Percentiles rank a stretch among this genome's conserved stretches.
These are phyloP conservation scores for Chelon auratus DNA, from an alignment of 2,797 vertebrate species.

Conservation along the genomic window DNA sequence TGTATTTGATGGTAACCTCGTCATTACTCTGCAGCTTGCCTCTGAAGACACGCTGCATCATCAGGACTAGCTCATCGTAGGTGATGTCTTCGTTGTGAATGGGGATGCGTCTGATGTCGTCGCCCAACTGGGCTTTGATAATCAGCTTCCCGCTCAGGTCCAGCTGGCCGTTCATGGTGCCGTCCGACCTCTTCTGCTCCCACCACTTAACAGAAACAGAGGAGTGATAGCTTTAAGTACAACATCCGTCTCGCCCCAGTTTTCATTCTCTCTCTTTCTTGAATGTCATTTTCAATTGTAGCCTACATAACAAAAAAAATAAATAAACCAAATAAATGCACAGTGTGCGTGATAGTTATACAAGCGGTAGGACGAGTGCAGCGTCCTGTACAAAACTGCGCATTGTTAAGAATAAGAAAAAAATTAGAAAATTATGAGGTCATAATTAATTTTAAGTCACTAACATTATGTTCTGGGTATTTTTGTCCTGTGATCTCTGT, in stretches of 20 bases:
- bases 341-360: not conserved
- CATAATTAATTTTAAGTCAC: not conserved
- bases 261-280: not conserved
- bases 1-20: constrained; percentile 99
- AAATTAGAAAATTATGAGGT: not conserved
- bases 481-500: not conserved
- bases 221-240: not conserved
- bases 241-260: not conserved
- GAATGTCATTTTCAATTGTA: not conserved
- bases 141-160: constrained; percentile 99
- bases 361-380: not conserved
- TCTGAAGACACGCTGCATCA: constrained; percentile 99
- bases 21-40: constrained; percentile 98
- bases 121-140: constrained; percentile 98
- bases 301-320: not conserved
- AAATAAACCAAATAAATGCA: not conserved
- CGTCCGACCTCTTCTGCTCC: constrained; percentile 74
- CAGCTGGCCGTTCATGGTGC: constrained; percentile 97
- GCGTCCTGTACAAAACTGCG: not conserved
- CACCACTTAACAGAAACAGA: constrained; percentile 49
- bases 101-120: constrained; percentile 98
- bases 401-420: too few relatives aligned
- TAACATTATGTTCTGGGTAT: not conserved
- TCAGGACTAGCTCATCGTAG: constrained; percentile 97
- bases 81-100: constrained; percentile 99